phyloP scores from a whole-genome alignment of 2,797 vertebrate genomes.

The Gymnoscopelus microlampas region DNA sequence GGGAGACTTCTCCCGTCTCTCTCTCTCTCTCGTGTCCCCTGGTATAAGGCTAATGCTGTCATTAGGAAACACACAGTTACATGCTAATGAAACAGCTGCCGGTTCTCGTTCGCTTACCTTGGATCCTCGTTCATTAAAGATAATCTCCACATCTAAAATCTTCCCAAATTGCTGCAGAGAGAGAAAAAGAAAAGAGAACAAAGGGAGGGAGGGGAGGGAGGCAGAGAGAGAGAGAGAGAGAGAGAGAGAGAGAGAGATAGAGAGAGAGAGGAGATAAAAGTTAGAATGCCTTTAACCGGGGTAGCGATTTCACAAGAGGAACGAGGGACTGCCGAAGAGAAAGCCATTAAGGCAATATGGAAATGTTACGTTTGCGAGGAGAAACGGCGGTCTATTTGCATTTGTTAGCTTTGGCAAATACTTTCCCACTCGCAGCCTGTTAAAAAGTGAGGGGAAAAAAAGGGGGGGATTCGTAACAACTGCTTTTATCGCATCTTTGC shows the following conservation, averaged over 20 bases:
- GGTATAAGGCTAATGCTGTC: slow-evolving; percentile 67
- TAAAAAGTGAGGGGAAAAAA: slow-evolving; percentile 17
- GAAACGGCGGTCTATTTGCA: slow-evolving; percentile 69
- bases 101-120: slow-evolving; percentile 90
- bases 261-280: slow-evolving; percentile 70
- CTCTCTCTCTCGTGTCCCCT: not conserved
- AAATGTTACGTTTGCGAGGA: slow-evolving; percentile 67
- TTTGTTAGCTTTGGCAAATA: slow-evolving; percentile 66
- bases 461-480: slow-evolving; percentile 5
- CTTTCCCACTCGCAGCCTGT: slow-evolving; percentile 22
- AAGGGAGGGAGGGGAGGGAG: slow-evolving; percentile 75
- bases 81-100: slow-evolving; percentile 73
- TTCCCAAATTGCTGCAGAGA: slow-evolving; percentile 97
- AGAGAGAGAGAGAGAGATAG: slow-evolving; percentile 47
- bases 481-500: slow-evolving; percentile 22
- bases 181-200: slow-evolving; percentile 64
- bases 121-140: slow-evolving; percentile 99
- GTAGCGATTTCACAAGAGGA: slow-evolving; percentile 56
- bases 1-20: no score
- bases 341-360: slow-evolving; percentile 68
- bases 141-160: slow-evolving; percentile 99
- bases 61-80: slow-evolving; percentile 73
- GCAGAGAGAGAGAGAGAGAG: slow-evolving; percentile 69
- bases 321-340: slow-evolving; percentile 53
- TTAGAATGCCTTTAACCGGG: slow-evolving; percentile 60